Conservation (phyloP, 1,140 invertebrate species). For the Andrena cerasifolii region DNA sequence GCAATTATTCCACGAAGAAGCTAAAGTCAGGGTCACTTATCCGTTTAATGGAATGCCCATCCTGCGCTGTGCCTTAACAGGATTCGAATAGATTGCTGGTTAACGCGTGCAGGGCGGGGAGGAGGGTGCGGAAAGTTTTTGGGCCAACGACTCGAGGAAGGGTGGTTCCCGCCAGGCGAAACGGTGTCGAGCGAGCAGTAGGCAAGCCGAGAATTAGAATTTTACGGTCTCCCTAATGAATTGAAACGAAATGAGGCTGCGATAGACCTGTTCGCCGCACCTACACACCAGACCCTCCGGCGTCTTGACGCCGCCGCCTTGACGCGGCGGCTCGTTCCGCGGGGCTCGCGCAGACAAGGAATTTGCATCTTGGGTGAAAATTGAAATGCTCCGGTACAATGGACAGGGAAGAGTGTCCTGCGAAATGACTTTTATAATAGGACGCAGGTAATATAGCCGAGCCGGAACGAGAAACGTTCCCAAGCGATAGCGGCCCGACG, state of each 20-base stretch:
- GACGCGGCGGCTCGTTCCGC: slow-evolving; percentile 46
- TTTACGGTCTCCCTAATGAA: slow-evolving; percentile 70
- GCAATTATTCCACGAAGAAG: too few species aligned
- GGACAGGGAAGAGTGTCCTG: slow-evolving; percentile 66
- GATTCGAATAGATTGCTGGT: slow-evolving; percentile 50
- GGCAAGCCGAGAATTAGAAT: slow-evolving; percentile 57
- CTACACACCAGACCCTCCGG: slow-evolving; percentile 44
- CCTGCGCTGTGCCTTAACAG: slow-evolving; percentile 50
- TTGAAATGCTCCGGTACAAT: slow-evolving; percentile 76
- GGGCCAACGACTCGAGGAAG: slow-evolving; percentile 33
- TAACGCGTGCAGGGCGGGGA: slow-evolving; percentile 27
- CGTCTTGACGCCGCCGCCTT: slow-evolving; percentile 45
- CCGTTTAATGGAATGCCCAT: slow-evolving; percentile 4
- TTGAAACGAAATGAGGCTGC: slow-evolving; percentile 65
- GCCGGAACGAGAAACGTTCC: slow-evolving; percentile 51
- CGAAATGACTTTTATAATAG: slow-evolving; percentile 78
- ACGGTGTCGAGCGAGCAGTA: slow-evolving; percentile 60
- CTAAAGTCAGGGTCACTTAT: too few species aligned
- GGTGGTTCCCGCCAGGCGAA: slow-evolving; percentile 46
- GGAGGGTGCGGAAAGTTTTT: slow-evolving; percentile 52
- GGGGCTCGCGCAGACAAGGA: slow-evolving; percentile 45
- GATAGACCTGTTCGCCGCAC: slow-evolving; percentile 55
- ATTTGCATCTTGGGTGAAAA: slow-evolving; percentile 79
- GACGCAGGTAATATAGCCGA: slow-evolving; percentile 68
- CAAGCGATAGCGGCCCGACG: slow-evolving; percentile 30